Evolutionary conservation across 2,797 vertebrate genomes (phyloP), one percentile per base, ranked within the genome.

Genomic region (Melanotaenia trifasciata): DNA sequence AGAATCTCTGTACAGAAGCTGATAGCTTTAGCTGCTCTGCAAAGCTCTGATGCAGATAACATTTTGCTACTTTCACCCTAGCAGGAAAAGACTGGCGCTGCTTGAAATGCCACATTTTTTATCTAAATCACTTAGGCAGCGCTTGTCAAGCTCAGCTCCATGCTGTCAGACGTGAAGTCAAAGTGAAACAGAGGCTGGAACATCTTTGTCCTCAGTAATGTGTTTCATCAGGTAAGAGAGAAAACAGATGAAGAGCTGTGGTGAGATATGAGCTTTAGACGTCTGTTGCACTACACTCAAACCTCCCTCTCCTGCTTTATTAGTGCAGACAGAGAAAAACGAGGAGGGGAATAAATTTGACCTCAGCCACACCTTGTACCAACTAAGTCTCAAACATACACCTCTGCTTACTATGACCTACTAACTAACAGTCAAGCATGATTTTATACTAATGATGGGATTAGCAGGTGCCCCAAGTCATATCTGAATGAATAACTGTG

Each of bases 31-130:
- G 38, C 4, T 4, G 57, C 67, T 61, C 70, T 40, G 43, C 33
- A 62, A 72, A 61, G 57, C 69, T 76, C 33, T 76, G 74, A 76
- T 63, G 64, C 56, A 76, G 13, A 5, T 73, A 80, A 65, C 28
- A 47, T 70, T 72, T 79, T 59, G 28, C 38, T 47, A 2, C 58
- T 54, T 28, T 67, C 24, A 35, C n/a, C 38, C 35, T n/a, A 14
- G 11, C 40, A 20, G 28, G 47, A n/a, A 11, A 59, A 26, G 4
- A 56, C 24, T 57, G 54, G 40, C n/a, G 7, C 59, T 5, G 20
- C 28, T 35, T 45, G 22, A 79, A 74, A 81, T 64, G 20, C 2
- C 16, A 47, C 33, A 24, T 32, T 56, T 40, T 20, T 30, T 57
- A 28, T 12, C 22, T 57, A 24, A 58, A 14, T 30, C 13, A 35